Evolutionary conservation across 2,113 vertebrate genomes (phyloP).

Genomic region (Alligator sinensis): DNA sequence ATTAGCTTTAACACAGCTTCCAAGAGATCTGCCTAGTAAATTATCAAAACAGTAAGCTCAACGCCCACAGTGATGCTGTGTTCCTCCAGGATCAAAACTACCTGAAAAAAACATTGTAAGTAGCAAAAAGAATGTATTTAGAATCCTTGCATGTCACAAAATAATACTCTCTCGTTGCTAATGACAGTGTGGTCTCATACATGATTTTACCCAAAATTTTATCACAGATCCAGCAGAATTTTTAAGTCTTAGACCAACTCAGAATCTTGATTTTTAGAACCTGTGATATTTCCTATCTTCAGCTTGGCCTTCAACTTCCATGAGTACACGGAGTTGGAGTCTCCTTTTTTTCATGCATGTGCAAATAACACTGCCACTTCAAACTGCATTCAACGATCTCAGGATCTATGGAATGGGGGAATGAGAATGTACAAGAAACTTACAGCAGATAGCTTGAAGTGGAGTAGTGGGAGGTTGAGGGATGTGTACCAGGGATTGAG

Average conservation of each 20-base stretch:
- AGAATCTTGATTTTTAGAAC: neutral
- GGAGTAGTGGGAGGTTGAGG: neutral
- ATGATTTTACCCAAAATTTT: neutral
- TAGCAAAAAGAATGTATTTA: neutral
- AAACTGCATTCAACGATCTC: neutral
- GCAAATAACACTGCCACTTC: neutral
- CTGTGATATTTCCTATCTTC: too few species aligned
- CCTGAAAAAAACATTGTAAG: neutral
- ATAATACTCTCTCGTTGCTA: neutral
- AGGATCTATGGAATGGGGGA: neutral
- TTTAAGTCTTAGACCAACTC: neutral
- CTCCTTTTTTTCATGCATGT: too few species aligned
- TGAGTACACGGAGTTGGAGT: too few species aligned
- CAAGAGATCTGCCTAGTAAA: neutral
- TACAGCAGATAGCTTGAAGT: neutral
- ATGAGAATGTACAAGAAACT: neutral
- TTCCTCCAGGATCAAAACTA: neutral
- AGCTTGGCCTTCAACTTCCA: too few species aligned
- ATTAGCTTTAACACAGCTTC: neutral
- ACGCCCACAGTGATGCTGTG: neutral
- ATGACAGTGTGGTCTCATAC: accelerated
- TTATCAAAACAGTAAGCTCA: neutral
- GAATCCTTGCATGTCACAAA: neutral
- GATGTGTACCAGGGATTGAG: neutral
- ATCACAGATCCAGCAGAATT: too few species aligned